phyloP scores from a whole-genome alignment of 2,888 invertebrate species.

The Perithous albicinctus region DNA sequence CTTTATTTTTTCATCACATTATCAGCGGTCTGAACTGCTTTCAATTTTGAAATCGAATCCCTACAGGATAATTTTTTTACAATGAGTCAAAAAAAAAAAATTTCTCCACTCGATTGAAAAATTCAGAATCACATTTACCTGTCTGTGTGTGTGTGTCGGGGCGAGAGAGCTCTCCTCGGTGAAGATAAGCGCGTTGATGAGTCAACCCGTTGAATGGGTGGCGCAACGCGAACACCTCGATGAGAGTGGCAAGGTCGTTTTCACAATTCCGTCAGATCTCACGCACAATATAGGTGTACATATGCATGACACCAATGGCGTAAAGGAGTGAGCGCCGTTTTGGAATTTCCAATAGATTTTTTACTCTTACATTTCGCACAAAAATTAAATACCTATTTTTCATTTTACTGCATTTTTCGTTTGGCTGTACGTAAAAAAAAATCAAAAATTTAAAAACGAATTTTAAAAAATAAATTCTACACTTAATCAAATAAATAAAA shows the following conservation, averaged over 20 bases:
- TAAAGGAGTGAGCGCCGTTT: conserved; percentile 12
- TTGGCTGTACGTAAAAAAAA: too few species aligned
- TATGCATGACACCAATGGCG: not conserved
- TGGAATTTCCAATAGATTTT: not conserved
- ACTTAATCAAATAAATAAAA: too few species aligned
- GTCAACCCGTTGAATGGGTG: conserved; percentile 36
- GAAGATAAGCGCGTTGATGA: conserved; percentile 44
- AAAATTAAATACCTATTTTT: too few species aligned
- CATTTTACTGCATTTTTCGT: too few species aligned
- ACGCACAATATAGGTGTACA: not conserved
- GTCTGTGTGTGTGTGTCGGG: not conserved
- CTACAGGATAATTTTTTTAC: not conserved
- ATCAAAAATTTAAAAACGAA: too few species aligned
- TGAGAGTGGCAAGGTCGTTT: conserved; percentile 54
- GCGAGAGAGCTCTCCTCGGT: conserved; percentile 9
- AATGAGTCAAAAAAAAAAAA: not conserved
- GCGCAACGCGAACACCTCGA: conserved; percentile 47
- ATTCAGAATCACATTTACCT: not conserved
- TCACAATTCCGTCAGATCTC: conserved; percentile 43
- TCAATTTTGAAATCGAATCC: not conserved
- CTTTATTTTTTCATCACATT: not conserved
- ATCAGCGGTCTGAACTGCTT: not conserved
- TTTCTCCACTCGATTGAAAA: conserved; percentile 3
- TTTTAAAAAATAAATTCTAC: too few species aligned
- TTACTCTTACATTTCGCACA: too few species aligned